Base-by-base conservation (phyloP, 2,888 invertebrate genomes). In the Coelopa pilipes region DNA sequence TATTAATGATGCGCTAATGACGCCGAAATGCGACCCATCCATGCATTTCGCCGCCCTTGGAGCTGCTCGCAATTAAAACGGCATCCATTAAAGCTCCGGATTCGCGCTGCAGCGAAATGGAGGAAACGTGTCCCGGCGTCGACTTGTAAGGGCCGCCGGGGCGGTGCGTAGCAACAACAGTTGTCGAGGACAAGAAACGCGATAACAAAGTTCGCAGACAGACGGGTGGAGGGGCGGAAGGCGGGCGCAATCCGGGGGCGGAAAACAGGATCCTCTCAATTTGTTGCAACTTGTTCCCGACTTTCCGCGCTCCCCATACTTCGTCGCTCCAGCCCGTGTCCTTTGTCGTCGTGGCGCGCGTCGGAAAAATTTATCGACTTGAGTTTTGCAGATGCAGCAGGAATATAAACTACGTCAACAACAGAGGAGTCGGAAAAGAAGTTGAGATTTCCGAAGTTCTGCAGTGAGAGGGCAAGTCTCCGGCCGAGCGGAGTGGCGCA, bases 161-260 rank as follows among this genome's bases (percentile, higher is more conserved):
- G 34, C 2, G 34, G 1, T 45, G 69, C 69, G 57, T 19, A 46
- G 45, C 21, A 71, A 71, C 63, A 71, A 71, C 65, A 55, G 63
- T 46, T 71, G 55, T 71, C 63, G 46, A 53, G 65, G 53, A 53
- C 71, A 71, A 65, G 71, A 71, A 65, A 71, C 71, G 49, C 24
- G 71, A 71, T 63, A 55, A 63, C 53, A 71, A 71, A 71, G 46
- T 71, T 71, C 55, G 55, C 45, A 65, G 71, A 71, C 71, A 65
- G 71, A 65, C 71, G 55, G 45, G 65, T 55, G 55, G 71, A 19
- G 63, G 50, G 46, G 55, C 63, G 46, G 55, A 24, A 24, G 50
- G 34, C 34, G 34, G 34, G 15, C 24, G 55, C 10, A 70, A 70
- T 57, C 46, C 46, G 50, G 50, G 46, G 59, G 53, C 67, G 67